Conservation (phyloP, 92 coral and sea anemone species). For the Micromussa lordhowensis region DNA sequence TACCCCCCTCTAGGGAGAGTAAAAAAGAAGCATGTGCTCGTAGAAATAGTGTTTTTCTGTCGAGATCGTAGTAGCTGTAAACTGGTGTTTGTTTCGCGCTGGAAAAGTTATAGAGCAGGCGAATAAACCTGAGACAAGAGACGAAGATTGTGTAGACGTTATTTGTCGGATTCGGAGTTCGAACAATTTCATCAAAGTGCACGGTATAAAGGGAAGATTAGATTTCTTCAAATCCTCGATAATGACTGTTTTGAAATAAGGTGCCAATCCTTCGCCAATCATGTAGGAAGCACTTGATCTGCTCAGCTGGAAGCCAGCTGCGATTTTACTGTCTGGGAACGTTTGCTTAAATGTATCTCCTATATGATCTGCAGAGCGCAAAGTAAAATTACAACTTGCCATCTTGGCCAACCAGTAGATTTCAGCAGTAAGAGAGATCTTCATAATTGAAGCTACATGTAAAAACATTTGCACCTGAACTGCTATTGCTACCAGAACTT, state of each 20-base stretch:
- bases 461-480: slow-evolving; percentile 48
- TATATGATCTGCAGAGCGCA: slow-evolving; percentile 62
- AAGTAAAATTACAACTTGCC: slow-evolving; percentile 58
- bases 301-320: slow-evolving; percentile 48
- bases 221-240: slow-evolving; percentile 48
- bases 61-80: too few relatives aligned
- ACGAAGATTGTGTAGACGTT: too few relatives aligned
- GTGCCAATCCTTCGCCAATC: slow-evolving; percentile 62
- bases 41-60: too few relatives aligned
- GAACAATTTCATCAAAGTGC: slow-evolving; percentile 57
- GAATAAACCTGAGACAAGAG: too few relatives aligned
- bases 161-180: too few relatives aligned
- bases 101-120: too few relatives aligned
- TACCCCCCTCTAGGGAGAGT: too few relatives aligned
- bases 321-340: slow-evolving; percentile 62
- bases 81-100: too few relatives aligned
- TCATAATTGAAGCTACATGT: slow-evolving; percentile 49
- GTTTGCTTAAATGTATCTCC: slow-evolving; percentile 57
- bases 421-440: slow-evolving; percentile 57
- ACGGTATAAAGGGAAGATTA: slow-evolving; percentile 48
- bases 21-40: too few relatives aligned
- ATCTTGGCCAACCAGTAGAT: slow-evolving; percentile 61
- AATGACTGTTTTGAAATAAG: slow-evolving; percentile 46
- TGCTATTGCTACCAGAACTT: slow-evolving; percentile 33
- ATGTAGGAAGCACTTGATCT: slow-evolving; percentile 53